Conservation (phyloP, 53 echinoderm and acorn worm species). For the Mesocentrotus franciscanus region DNA sequence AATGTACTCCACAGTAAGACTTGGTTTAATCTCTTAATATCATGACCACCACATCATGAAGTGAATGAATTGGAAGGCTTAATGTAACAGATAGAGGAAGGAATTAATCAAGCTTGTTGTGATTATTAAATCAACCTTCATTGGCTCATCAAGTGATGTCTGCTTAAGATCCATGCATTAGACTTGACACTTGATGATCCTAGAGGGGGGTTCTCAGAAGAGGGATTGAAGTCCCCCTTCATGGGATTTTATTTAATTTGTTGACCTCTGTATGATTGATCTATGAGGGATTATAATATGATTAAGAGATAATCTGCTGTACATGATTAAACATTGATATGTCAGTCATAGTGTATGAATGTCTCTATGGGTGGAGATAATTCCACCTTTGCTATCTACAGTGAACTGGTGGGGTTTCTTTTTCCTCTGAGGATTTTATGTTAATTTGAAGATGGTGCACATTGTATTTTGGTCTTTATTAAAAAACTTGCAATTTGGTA, state of each 20-base stretch:
- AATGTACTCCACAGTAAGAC: not conserved
- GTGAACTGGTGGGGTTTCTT: not conserved
- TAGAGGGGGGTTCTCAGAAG: not conserved
- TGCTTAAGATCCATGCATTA: not conserved
- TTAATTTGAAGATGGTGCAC: too few species aligned
- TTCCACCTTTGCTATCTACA: not conserved
- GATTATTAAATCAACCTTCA: constrained; percentile 13
- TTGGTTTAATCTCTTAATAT: not conserved
- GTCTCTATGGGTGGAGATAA: not conserved
- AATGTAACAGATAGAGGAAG: constrained; percentile 35
- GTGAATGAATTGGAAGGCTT: not conserved
- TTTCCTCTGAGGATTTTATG: too few species aligned
- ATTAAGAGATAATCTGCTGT: not conserved
- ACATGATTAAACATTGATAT: not conserved
- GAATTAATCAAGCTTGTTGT: constrained; percentile 1
- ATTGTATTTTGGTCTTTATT: too few species aligned
- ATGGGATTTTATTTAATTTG: not conserved
- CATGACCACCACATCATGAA: not conserved
- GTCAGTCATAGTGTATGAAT: not conserved
- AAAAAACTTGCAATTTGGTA: too few species aligned
- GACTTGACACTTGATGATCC: constrained; percentile 21
- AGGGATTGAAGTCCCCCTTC: not conserved
- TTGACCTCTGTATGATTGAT: not conserved
- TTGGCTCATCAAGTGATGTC: not conserved
- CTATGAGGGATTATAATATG: not conserved